A percentile compares a stretch with the other conserved stretches of the same genome.
Conservation (phyloP, 2,113 vertebrate species). For the Balaenoptera acutorostrata region DNA sequence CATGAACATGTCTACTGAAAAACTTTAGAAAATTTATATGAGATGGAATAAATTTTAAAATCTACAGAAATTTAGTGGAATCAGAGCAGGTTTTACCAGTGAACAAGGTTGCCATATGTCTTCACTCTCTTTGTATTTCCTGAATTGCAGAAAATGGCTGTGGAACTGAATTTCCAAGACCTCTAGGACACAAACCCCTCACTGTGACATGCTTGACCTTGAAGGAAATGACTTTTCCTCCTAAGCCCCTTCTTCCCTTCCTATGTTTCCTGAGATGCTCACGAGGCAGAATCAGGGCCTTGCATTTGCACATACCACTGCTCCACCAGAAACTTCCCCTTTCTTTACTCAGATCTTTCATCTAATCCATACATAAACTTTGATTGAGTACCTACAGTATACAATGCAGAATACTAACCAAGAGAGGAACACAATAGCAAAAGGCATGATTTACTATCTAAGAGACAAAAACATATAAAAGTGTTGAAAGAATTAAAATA, state of each 20-base stretch:
- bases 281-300: not conserved
- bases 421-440: not conserved
- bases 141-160: not conserved
- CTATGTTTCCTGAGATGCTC: not conserved
- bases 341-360: not conserved
- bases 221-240: not conserved
- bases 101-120: not conserved
- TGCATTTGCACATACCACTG: not conserved
- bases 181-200: not conserved
- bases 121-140: not conserved
- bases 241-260: rapidly evolving
- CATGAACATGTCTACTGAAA: not conserved
- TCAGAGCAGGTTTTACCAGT: not conserved
- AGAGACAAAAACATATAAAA: not conserved
- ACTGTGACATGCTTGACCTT: not conserved
- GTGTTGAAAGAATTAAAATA: not conserved
- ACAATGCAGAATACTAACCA: not conserved
- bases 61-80: not conserved
- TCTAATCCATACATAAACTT: not conserved
- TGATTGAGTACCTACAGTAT: not conserved
- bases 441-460: not conserved
- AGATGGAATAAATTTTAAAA: not conserved
- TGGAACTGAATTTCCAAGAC: not conserved
- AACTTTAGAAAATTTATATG: not conserved
- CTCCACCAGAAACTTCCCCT: not conserved